Percentiles rank a stretch among this genome's conserved stretches.
Evolutionary conservation across 37 sponge, comb jelly and placozoan genomes (phyloP).

Genomic region (Axinella damicornis): DNA sequence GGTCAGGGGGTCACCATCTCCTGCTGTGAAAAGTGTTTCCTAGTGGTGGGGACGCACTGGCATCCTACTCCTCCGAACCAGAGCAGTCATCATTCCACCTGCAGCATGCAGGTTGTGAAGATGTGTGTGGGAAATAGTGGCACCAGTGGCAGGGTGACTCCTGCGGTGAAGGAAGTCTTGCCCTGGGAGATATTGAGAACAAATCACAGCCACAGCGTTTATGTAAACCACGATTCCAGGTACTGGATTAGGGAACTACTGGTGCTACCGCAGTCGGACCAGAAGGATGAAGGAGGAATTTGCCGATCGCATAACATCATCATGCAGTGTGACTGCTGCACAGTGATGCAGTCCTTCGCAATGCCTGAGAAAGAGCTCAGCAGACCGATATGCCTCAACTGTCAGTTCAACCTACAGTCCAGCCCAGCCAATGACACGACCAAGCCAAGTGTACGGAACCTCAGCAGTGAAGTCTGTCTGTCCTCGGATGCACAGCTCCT

Average conservation of each 20-base stretch:
- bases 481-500: constrained; percentile 12
- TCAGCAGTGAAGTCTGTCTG: constrained; percentile 12
- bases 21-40: constrained; percentile 4
- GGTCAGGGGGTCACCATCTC: neutral
- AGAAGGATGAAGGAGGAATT: neutral
- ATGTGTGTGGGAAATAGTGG: neutral
- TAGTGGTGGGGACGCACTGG: constrained; percentile 3
- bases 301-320: neutral
- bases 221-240: neutral
- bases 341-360: neutral
- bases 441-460: too few species aligned
- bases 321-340: constrained; percentile 15
- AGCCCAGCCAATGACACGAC: neutral
- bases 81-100: neutral
- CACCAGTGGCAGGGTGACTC: too few species aligned
- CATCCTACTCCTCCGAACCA: neutral
- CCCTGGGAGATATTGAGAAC: neutral
- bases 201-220: neutral
- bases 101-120: constrained; percentile 4
- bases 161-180: neutral
- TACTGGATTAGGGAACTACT: constrained; percentile 8
- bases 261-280: neutral
- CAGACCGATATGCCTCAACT: constrained; percentile 14
- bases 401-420: neutral
- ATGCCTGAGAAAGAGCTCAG: neutral